phyloP scores from a whole-genome alignment of 1,140 invertebrate species.

The Zophobas morio region DNA sequence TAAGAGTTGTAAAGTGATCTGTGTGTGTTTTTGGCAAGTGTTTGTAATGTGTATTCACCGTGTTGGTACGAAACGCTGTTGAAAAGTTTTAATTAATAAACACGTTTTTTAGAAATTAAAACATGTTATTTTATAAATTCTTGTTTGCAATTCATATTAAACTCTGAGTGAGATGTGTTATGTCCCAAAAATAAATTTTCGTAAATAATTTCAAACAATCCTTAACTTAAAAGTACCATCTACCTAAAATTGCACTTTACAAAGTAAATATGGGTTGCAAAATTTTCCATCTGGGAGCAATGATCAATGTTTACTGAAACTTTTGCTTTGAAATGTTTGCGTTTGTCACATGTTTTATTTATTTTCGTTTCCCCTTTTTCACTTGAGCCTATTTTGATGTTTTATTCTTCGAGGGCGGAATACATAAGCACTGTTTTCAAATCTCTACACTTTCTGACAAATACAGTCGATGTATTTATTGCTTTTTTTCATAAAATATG shows the following conservation, averaged over 20 bases:
- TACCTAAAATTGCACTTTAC: constrained; percentile 28
- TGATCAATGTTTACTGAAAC: constrained; percentile 47
- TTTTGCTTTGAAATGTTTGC: constrained; percentile 53
- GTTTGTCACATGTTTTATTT: constrained; percentile 54
- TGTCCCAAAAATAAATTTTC: background rate
- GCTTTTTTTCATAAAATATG: constrained; percentile 19
- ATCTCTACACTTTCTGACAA: constrained; percentile 47
- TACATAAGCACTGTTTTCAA: constrained; percentile 45
- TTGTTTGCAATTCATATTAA: no score
- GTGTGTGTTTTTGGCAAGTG: no score
- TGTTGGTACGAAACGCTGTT: no score
- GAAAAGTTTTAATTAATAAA: no score
- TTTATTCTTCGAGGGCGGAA: constrained; percentile 45
- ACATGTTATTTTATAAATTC: no score
- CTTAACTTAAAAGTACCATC: constrained; percentile 24
- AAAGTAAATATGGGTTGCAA: constrained; percentile 46
- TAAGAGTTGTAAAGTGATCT: no score
- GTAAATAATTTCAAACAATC: constrained; percentile 6
- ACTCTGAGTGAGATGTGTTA: background rate
- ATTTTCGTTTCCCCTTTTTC: constrained; percentile 48
- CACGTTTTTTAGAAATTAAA: no score
- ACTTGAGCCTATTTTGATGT: constrained; percentile 48
- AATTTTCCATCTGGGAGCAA: constrained; percentile 48
- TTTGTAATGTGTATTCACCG: no score
- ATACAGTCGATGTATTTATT: constrained; percentile 43